These are phyloP conservation scores for Melanaphis sacchari DNA, from an alignment of 1,140 invertebrate genomes.

Conservation along the genomic window DNA sequence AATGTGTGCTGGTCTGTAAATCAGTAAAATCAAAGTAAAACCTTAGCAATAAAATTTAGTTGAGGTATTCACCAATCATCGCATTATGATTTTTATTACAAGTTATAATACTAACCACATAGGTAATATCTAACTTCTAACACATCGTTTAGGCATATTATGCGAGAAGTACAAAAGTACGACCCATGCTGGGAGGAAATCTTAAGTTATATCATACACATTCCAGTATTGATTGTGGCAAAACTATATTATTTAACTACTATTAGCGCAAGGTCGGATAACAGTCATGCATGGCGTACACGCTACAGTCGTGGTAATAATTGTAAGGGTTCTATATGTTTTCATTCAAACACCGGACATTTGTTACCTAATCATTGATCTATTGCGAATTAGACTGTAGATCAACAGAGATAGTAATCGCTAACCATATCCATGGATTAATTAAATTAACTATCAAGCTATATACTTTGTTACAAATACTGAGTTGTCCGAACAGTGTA, in stretches of 20 bases:
- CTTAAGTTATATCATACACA: background rate
- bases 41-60: too few species aligned
- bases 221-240: background rate
- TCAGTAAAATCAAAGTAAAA: too few species aligned
- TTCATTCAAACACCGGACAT: background rate
- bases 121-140: too few species aligned
- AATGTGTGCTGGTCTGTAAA: too few species aligned
- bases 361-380: background rate
- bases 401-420: constrained; percentile 3
- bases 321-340: background rate
- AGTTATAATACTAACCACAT: too few species aligned
- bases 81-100: too few species aligned
- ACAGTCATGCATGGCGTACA: background rate
- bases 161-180: background rate
- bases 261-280: background rate
- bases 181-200: background rate
- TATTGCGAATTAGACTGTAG: background rate
- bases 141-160: background rate
- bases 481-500: background rate
- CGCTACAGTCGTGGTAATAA: background rate
- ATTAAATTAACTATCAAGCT: background rate
- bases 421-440: background rate
- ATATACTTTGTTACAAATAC: background rate
- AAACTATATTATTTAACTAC: background rate
- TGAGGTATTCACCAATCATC: too few species aligned